These are phyloP conservation scores for Nothocercus nigrocapillus DNA, from an alignment of 2,113 vertebrate species.

Conservation along the genomic window DNA sequence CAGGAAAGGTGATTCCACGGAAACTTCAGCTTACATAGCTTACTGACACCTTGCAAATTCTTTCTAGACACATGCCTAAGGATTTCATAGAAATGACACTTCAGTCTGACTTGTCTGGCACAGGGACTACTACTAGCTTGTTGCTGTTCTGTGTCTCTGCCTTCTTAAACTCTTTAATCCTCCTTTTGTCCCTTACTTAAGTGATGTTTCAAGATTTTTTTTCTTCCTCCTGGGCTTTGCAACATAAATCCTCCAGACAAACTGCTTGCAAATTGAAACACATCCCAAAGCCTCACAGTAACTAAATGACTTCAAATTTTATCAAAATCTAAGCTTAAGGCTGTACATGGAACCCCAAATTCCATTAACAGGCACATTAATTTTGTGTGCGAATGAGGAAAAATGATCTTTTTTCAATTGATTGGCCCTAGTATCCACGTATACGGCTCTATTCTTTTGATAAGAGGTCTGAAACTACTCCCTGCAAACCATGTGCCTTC, in stretches of 20 bases:
- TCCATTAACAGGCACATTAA: not conserved
- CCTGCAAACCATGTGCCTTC: not conserved
- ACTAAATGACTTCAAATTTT: not conserved
- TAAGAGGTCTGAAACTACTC: not conserved
- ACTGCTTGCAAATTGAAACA: conserved; percentile 14
- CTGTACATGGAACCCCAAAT: not conserved
- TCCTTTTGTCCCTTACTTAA: not conserved
- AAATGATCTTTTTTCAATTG: not conserved
- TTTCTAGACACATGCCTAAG: not conserved
- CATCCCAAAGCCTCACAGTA: not conserved
- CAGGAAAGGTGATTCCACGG: not conserved
- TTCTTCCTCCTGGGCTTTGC: not conserved
- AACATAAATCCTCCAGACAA: not conserved
- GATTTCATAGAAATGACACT: not conserved
- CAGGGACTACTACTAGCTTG: not conserved
- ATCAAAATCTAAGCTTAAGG: not conserved
- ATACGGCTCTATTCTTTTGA: not conserved
- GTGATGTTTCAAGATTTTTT: not conserved
- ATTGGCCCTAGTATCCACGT: not conserved
- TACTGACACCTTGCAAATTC: not conserved
- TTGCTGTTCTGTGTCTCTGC: not conserved
- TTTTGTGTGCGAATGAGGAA: not conserved
- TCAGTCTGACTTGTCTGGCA: not conserved
- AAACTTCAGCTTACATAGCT: not conserved
- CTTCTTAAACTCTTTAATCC: not conserved